Percentiles rank a stretch among this genome's conserved stretches.
Evolutionary conservation across 2,888 invertebrate genomes (phyloP).

Genomic region (Quadriops clusia): DNA sequence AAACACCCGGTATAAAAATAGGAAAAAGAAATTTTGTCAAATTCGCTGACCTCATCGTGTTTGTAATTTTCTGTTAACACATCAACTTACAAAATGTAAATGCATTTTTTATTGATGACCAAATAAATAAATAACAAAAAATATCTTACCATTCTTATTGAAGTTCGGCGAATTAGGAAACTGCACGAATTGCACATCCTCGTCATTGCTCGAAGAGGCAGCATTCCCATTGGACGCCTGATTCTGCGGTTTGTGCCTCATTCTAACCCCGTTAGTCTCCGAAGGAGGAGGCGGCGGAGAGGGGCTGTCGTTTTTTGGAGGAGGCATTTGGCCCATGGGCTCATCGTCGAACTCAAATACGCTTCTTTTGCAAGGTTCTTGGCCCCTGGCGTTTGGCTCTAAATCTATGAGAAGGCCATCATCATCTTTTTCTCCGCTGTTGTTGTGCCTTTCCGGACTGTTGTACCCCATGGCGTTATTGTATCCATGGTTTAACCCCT

Average conservation of each 20-base stretch:
- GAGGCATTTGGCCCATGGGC: too few relatives aligned
- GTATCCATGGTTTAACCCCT: background rate
- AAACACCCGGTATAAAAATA: too few relatives aligned
- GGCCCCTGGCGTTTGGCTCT: too few relatives aligned
- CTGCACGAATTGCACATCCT: conserved; percentile 47
- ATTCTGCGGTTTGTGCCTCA: conserved; percentile 38
- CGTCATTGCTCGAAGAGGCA: conserved; percentile 29
- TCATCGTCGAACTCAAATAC: conserved; percentile 49
- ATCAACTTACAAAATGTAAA: too few relatives aligned
- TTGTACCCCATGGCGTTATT: background rate
- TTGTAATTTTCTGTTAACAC: too few relatives aligned
- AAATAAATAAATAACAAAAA: conserved; percentile 1
- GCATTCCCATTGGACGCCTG: conserved; percentile 23
- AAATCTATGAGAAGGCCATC: conserved; percentile 15
- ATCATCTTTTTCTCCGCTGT: conserved; percentile 2
- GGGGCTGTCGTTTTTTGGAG: conserved; percentile 9
- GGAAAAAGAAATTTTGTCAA: too few relatives aligned
- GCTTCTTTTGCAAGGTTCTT: conserved; percentile 18
- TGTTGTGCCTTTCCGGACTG: background rate
- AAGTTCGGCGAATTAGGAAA: conserved; percentile 35
- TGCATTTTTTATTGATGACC: too few relatives aligned
- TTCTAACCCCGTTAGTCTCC: conserved; percentile 9
- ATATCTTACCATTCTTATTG: conserved; percentile 22
- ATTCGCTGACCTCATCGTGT: too few relatives aligned
- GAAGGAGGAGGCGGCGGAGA: conserved; percentile 7